Conservation (phyloP, 2,888 invertebrate species). For the Plebejus anna region DNA sequence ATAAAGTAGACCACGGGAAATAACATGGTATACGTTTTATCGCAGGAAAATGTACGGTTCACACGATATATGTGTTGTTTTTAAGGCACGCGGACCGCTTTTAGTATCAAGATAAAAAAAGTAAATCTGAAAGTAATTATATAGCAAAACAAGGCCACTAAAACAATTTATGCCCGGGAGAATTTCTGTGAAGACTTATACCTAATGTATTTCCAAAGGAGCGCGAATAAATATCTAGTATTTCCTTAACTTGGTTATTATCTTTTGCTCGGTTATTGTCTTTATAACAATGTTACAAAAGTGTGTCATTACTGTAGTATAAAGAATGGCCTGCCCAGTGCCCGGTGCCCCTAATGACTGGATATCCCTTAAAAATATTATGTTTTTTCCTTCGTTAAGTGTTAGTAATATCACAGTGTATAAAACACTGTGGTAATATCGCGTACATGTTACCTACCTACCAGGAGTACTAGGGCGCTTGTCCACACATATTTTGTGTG, state of each 20-base stretch:
- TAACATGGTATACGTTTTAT: too few relatives aligned
- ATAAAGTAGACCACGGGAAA: too few relatives aligned
- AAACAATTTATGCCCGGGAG: neutral
- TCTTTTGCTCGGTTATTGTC: neutral
- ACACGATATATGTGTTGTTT: too few relatives aligned
- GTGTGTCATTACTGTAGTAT: neutral
- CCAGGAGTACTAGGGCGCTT: too few relatives aligned
- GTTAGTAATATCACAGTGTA: too few relatives aligned
- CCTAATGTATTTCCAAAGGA: neutral
- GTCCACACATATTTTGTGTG: too few relatives aligned
- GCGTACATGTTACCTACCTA: too few relatives aligned
- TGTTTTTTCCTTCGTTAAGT: neutral
- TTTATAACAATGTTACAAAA: slow-evolving; percentile 1
- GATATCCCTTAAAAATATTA: neutral
- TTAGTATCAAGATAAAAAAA: neutral
- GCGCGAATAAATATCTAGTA: neutral
- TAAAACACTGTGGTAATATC: too few relatives aligned
- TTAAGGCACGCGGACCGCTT: too few relatives aligned
- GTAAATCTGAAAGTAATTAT: neutral
- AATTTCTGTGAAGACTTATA: neutral
- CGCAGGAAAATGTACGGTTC: too few relatives aligned
- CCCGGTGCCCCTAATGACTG: neutral
- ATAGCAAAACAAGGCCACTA: neutral
- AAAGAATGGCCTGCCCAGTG: neutral
- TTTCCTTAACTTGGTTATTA: neutral